A percentile compares a stretch with the other conserved stretches of the same genome.
phyloP scores from a whole-genome alignment of 2,113 vertebrate species.

The Mormyrus iriodes region DNA sequence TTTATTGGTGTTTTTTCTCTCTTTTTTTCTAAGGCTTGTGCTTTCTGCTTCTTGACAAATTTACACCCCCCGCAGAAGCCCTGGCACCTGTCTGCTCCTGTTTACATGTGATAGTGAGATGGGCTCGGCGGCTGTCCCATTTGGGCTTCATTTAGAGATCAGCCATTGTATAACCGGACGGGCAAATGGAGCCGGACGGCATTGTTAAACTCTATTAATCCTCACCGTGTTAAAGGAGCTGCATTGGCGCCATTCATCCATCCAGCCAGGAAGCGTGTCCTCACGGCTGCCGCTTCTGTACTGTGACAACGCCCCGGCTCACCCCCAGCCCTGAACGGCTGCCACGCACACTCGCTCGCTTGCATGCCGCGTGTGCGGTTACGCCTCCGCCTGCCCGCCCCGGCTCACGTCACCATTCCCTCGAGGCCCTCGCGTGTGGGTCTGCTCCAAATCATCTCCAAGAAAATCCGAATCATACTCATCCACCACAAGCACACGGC shows the following conservation, averaged over 20 bases:
- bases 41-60: conserved; percentile 17
- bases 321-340: not conserved
- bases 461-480: not conserved
- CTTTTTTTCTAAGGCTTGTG: not conserved
- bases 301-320: not conserved
- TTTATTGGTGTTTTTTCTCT: not conserved
- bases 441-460: not conserved
- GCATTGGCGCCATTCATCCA: not conserved
- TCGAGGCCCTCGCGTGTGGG: not conserved
- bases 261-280: not conserved
- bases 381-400: not conserved
- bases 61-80: conserved; percentile 12
- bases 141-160: conserved; percentile 25
- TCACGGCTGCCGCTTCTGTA: not conserved
- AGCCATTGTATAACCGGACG: not conserved
- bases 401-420: not conserved
- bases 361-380: not conserved
- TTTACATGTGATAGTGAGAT: conserved; percentile 23
- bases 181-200: conserved; percentile 11
- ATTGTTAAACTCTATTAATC: conserved; percentile 31
- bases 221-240: conserved; percentile 13
- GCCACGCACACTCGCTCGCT: not conserved
- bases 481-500: not conserved
- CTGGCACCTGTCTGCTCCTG: conserved; percentile 16
- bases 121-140: conserved; percentile 22